Percentiles rank a stretch among this genome's conserved stretches.
These are phyloP conservation scores for Anabas testudineus DNA, from an alignment of 2,797 vertebrate species.

Conservation along the genomic window DNA sequence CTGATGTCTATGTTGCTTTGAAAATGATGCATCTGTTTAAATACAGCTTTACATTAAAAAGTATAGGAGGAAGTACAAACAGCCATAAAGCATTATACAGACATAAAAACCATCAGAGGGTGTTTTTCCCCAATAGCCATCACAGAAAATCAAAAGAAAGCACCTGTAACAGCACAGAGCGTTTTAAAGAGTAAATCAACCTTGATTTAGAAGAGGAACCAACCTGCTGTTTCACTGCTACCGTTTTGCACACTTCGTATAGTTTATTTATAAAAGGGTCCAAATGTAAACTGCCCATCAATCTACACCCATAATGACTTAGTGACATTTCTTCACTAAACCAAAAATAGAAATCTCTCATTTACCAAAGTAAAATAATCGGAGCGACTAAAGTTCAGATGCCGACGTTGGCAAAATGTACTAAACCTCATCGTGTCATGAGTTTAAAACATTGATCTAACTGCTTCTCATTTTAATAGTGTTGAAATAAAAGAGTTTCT, in stretches of 20 bases:
- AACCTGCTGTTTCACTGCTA: conserved; percentile 5
- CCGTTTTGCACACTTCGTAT: not conserved
- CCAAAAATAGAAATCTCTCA: no score
- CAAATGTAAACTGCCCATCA: no score
- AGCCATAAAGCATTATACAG: conserved; percentile 47
- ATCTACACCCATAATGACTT: no score
- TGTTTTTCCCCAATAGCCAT: conserved; percentile 28
- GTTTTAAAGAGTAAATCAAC: conserved; percentile 64
- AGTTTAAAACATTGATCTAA: no score
- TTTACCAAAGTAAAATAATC: no score
- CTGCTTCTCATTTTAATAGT: no score
- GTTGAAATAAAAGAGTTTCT: no score
- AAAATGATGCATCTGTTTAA: conserved; percentile 43
- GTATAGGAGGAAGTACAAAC: conserved; percentile 47
- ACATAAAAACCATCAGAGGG: conserved; percentile 21
- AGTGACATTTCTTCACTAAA: no score
- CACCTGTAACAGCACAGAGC: not conserved
- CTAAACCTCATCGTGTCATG: no score
- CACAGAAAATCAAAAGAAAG: conserved; percentile 31
- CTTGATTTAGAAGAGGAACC: not conserved
- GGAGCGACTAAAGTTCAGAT: no score
- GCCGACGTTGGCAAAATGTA: no score
- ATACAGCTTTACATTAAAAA: conserved; percentile 41
- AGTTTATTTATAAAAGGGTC: no score
- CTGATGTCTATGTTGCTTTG: conserved; percentile 15